Conservation (phyloP, 1,140 invertebrate genomes). For the Hyles vespertilio region DNA sequence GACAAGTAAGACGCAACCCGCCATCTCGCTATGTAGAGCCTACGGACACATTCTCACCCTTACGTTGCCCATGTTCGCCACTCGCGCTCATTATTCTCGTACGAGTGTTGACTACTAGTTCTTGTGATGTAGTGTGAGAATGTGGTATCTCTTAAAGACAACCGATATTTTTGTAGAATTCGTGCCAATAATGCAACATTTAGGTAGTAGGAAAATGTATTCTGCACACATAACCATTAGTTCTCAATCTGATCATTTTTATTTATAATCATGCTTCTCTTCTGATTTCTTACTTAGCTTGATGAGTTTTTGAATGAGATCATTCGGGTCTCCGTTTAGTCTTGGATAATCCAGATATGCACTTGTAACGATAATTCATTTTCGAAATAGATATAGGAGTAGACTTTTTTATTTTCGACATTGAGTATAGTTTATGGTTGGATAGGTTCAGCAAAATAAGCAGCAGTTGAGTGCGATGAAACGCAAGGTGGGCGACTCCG, state of each 20-base stretch:
- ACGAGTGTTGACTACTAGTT: background rate
- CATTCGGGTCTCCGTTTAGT: conserved; percentile 25
- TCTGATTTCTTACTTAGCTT: conserved; percentile 30
- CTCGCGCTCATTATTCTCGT: conserved; percentile 6
- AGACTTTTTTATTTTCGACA: background rate
- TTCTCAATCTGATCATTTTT: conserved; percentile 15
- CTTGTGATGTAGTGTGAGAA: conserved; percentile 60
- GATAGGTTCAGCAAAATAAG: conserved; percentile 95
- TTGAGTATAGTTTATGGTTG: conserved; percentile 14
- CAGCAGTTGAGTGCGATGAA: conserved; percentile 92
- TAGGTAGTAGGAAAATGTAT: conserved; percentile 42
- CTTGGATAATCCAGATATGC: conserved; percentile 73
- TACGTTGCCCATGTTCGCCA: conserved; percentile 29
- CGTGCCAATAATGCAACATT: conserved; percentile 6
- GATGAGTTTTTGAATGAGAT: conserved; percentile 22
- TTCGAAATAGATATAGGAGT: background rate
- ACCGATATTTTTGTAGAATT: conserved; percentile 8
- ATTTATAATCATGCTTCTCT: conserved; percentile 6
- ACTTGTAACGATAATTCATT: conserved; percentile 11
- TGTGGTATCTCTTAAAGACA: conserved; percentile 29
- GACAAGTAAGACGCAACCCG: conserved; percentile 82
- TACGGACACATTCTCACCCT: conserved; percentile 49
- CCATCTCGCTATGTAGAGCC: conserved; percentile 16
- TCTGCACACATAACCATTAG: conserved; percentile 62
- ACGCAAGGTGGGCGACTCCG: conserved; percentile 78